Evolutionary conservation across 1,140 invertebrate species (phyloP).

Genomic region (Orius insidiosus): DNA sequence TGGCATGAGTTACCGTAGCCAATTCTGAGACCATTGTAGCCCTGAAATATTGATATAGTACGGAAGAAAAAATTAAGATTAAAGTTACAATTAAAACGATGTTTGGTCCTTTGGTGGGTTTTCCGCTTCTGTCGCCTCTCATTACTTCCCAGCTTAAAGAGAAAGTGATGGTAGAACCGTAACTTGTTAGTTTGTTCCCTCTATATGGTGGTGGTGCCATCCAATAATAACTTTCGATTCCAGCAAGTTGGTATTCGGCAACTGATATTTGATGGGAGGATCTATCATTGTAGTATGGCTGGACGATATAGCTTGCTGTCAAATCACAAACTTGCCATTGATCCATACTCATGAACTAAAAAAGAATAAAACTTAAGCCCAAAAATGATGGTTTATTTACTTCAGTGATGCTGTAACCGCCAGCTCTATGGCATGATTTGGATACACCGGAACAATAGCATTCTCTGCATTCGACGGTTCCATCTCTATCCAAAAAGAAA

Average conservation of each 20-base stretch:
- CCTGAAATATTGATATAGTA: no score
- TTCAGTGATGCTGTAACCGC: slow-evolving; percentile 35
- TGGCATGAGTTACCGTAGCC: slow-evolving; percentile 49
- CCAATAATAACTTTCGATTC: slow-evolving; percentile 74
- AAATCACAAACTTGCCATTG: slow-evolving; percentile 47
- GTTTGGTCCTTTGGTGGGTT: slow-evolving; percentile 65
- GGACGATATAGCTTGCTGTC: slow-evolving; percentile 29
- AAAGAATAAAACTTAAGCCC: background rate
- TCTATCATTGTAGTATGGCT: slow-evolving; percentile 30
- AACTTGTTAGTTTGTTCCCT: slow-evolving; percentile 60
- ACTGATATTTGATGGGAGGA: slow-evolving; percentile 38
- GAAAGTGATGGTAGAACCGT: slow-evolving; percentile 66
- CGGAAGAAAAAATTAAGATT: slow-evolving; percentile 2
- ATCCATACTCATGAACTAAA: slow-evolving; percentile 36
- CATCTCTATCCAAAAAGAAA: slow-evolving; percentile 57
- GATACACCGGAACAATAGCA: slow-evolving; percentile 89
- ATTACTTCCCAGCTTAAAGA: slow-evolving; percentile 67
- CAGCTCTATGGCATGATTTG: slow-evolving; percentile 42
- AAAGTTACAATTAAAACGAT: slow-evolving; percentile 59
- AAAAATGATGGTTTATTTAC: slow-evolving; percentile 27
- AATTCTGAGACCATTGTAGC: slow-evolving; percentile 48
- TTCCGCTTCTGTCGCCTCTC: slow-evolving; percentile 73
- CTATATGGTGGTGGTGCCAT: slow-evolving; percentile 54
- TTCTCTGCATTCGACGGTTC: slow-evolving; percentile 63
- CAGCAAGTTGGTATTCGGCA: slow-evolving; percentile 44